Evolutionary conservation across 2,113 vertebrate species (phyloP), one percentile per base, ranked within the genome.

Genomic region (Muscicapa adusta): DNA sequence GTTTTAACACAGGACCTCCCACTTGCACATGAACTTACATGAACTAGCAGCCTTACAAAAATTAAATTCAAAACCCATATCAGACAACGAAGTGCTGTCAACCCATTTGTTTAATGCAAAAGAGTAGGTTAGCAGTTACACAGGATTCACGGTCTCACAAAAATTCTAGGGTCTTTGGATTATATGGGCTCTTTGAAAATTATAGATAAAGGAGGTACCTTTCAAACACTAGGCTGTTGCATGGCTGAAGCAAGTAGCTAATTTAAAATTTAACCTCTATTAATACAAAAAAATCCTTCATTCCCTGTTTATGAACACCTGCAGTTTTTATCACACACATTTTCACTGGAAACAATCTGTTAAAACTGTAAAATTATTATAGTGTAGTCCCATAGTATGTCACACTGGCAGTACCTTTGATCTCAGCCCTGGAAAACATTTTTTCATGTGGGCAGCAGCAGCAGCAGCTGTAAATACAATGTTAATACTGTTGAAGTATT

Each of bases 381-480:
- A 93, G 91, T 79, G 50, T 71, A 95, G 83, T 92, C 91, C 93
- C 73, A 61, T 65, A 92, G 82, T 87, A 95, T 89, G 86, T 96
- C 95, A 94, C 82, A 95, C 77, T 86, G 91, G 94, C 84, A 79
- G 45, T 88, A 96, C 67, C 97, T 98, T 98, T 98, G 97, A 98
- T 98, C 95, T 97, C 63, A 85, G 96, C 97, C 75, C 47, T 73
- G 83, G 96, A 94, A 97, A 98, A 95, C 84, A 86, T 90, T 97
- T 96, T 94, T 96, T 97, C 94, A 96, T 94, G 91, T 85, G 94
- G 94, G 88, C 85, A 96, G 91, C 94, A 93, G 94, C 94, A 93
- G 94, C 97, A 95, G 89, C 98, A 97, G 97, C 97, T 98, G 97
- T 97, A 97, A 98, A 97, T 96, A 97, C 96, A 98, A 95, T 71